Evolutionary conservation across 30 jellyfish, hydroid and myxozoan species (phyloP), one percentile per base, ranked within the genome.

Genomic region (Aurelia coerulea): DNA sequence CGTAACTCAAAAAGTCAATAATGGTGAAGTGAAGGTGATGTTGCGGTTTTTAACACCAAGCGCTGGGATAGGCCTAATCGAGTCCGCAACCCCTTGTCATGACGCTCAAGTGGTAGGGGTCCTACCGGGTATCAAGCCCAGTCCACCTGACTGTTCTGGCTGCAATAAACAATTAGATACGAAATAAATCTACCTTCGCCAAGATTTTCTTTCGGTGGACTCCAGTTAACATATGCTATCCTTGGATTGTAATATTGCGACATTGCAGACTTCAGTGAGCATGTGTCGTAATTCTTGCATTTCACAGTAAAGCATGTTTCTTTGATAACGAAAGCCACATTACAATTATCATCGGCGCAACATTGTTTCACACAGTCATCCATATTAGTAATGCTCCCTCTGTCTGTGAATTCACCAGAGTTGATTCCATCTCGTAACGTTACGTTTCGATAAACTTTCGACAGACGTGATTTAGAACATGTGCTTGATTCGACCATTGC

Each of bases 241-340:
- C 86, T 85, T 3, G 99, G 99, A 59, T 74, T 95, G 71, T 95
- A 95, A 73, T 72, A 95, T 9, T 82, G 90, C 0, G 99, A 95
- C 17, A 85, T 81, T 5, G 99, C 99, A 16, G 97, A n/a, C 84
- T 95, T 95, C 59, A 95, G 67, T 31, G 91, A 78, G 64, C 99
- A 95, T 29, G 97, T 37, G 17, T 95, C 95, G 66, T 95, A 95
- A 59, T 90, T 78, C 51, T 86, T 95, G 83, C 99, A 95, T 62
- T 95, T 95, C 63, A 95, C 99, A 23, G 96, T 80, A 80, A 95
- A 95, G 71, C 99, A 95, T 18, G 99, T 95, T 34, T 89, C 90
- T 52, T 88, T 88, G 85, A 95, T 95, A 69, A 95, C 97, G 71
- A 95, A 95, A 11, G 99, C 99, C n/a, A 95, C 89, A 86, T 95